Evolutionary conservation across 2,888 invertebrate species (phyloP).

Genomic region (Ligdia adustata): DNA sequence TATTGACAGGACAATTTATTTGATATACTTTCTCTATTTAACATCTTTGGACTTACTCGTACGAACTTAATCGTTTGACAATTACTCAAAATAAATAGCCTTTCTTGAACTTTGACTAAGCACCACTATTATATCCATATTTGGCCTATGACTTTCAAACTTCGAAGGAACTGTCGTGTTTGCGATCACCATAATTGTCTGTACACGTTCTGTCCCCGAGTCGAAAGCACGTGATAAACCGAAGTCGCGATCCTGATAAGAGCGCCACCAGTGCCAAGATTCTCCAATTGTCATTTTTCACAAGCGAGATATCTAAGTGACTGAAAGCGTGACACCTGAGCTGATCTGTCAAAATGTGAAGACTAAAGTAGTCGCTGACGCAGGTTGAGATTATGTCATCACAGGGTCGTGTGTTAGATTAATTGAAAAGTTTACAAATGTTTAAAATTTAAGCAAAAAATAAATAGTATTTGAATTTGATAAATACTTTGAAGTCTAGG

Average conservation of each 20-base stretch:
- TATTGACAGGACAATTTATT: too few species aligned
- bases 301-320: conserved; percentile 46
- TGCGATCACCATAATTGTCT: conserved; percentile 13
- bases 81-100: neutral
- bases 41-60: too few species aligned
- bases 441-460: too few species aligned
- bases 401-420: conserved; percentile 12
- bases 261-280: conserved; percentile 53
- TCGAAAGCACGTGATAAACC: conserved; percentile 36
- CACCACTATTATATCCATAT: neutral
- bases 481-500: too few species aligned
- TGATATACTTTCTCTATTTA: too few species aligned
- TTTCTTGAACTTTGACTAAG: neutral
- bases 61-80: too few species aligned
- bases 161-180: too few species aligned
- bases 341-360: conserved; percentile 48
- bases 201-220: conserved; percentile 14
- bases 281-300: conserved; percentile 57
- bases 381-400: conserved; percentile 42
- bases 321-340: conserved; percentile 49
- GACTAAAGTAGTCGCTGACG: conserved; percentile 37
- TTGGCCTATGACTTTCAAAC: neutral
- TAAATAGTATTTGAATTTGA: too few species aligned
- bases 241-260: conserved; percentile 49
- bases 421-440: conserved; percentile 10